Conservation (phyloP, 2,888 invertebrate species). For the Sepioteuthis lessoniana region DNA sequence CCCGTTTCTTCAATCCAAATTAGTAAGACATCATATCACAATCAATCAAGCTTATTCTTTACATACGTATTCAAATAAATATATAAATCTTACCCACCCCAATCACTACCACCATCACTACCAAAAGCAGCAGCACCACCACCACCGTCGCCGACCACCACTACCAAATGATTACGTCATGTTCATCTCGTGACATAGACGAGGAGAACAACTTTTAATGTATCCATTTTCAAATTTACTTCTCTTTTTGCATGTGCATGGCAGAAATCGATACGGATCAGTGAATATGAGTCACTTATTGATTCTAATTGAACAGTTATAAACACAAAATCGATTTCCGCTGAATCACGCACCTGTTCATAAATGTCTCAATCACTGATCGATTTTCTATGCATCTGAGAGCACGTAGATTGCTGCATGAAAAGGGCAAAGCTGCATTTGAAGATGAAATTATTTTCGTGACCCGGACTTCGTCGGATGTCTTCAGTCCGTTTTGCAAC, state of each 20-base stretch:
- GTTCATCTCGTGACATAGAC: not conserved
- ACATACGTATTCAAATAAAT: not conserved
- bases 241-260: slow-evolving; percentile 6
- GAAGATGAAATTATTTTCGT: not conserved
- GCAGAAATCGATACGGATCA: not conserved
- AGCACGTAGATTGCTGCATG: not conserved
- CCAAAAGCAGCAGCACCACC: too few relatives aligned
- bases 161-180: not conserved
- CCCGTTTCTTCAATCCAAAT: not conserved
- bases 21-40: slow-evolving; percentile 8
- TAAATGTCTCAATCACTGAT: slow-evolving; percentile 9
- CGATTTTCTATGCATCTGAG: not conserved
- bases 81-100: not conserved
- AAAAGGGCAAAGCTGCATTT: not conserved
- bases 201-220: not conserved
- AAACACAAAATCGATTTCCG: slow-evolving; percentile 10
- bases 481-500: not conserved
- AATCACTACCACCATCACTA: not conserved
- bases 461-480: not conserved
- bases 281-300: slow-evolving; percentile 23
- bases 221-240: slow-evolving; percentile 33
- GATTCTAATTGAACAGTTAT: slow-evolving; percentile 16
- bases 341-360: slow-evolving; percentile 33
- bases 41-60: slow-evolving; percentile 33
- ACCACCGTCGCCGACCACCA: not conserved